Conservation (phyloP, 2,797 vertebrate genomes). For the Cheirogaleus major region DNA sequence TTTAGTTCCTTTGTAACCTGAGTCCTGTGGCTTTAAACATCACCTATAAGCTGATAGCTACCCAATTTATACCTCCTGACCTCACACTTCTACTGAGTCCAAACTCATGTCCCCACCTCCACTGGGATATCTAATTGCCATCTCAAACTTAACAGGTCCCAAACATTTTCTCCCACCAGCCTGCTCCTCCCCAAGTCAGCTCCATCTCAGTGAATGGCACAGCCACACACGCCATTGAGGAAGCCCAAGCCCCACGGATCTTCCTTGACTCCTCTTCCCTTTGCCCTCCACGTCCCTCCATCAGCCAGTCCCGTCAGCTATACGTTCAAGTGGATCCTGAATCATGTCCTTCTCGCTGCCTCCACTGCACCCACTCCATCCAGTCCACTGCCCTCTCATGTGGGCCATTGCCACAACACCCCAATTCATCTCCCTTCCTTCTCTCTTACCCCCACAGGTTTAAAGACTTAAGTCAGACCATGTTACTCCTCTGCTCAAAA, state of each 20-base stretch:
- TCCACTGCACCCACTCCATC: background rate
- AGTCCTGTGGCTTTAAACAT: background rate
- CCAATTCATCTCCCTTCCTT: background rate
- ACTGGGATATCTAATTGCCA: background rate
- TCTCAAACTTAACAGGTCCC: background rate
- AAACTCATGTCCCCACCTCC: background rate
- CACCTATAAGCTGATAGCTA: background rate
- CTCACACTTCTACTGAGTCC: background rate
- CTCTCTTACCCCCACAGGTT: background rate
- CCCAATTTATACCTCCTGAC: background rate
- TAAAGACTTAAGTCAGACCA: background rate
- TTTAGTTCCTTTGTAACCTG: background rate
- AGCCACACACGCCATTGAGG: accelerated
- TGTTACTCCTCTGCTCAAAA: background rate
- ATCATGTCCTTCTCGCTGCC: background rate
- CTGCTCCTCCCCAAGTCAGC: background rate
- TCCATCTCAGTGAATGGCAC: background rate
- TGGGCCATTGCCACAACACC: background rate
- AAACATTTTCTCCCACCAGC: background rate
- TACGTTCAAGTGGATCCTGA: background rate
- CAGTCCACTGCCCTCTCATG: background rate
- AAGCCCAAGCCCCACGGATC: background rate
- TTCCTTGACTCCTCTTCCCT: background rate
- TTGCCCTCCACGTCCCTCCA: too few species aligned
- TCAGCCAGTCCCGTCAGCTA: background rate